Evolutionary conservation across 2,113 vertebrate genomes (phyloP).

Genomic region (Seriola dumerili): DNA sequence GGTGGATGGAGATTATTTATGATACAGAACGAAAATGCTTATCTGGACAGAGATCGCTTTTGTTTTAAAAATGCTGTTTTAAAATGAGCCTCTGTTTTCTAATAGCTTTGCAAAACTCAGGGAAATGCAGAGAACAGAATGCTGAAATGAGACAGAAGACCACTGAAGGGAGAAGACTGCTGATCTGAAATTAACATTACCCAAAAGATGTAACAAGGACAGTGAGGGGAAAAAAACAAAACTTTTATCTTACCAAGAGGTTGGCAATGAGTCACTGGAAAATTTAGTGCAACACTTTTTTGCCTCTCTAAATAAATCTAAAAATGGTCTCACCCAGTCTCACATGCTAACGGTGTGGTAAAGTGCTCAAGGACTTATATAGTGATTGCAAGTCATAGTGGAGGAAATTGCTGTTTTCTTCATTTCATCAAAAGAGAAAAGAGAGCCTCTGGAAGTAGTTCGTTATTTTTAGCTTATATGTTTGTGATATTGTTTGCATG

Average conservation of each 20-base stretch:
- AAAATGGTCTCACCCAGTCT: not conserved
- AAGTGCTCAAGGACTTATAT: not conserved
- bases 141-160: not conserved
- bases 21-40: too few species aligned
- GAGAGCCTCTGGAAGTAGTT: not conserved
- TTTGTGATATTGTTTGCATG: not conserved
- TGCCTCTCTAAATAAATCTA: not conserved
- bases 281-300: not conserved
- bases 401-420: not conserved
- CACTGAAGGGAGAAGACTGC: not conserved
- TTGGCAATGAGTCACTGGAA: not conserved
- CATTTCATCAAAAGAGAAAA: not conserved
- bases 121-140: not conserved
- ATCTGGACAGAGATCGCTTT: too few species aligned
- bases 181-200: not conserved
- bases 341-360: not conserved
- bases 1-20: too few species aligned
- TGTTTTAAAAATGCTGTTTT: too few species aligned
- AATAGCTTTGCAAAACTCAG: not conserved
- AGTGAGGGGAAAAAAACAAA: not conserved
- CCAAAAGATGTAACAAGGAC: not conserved
- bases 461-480: not conserved
- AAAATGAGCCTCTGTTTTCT: not conserved
- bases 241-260: not conserved
- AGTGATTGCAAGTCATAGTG: not conserved